Percentiles rank a stretch among this genome's conserved stretches.
phyloP scores from a whole-genome alignment of 2,888 invertebrate genomes.

The Drosophila tripunctata region DNA sequence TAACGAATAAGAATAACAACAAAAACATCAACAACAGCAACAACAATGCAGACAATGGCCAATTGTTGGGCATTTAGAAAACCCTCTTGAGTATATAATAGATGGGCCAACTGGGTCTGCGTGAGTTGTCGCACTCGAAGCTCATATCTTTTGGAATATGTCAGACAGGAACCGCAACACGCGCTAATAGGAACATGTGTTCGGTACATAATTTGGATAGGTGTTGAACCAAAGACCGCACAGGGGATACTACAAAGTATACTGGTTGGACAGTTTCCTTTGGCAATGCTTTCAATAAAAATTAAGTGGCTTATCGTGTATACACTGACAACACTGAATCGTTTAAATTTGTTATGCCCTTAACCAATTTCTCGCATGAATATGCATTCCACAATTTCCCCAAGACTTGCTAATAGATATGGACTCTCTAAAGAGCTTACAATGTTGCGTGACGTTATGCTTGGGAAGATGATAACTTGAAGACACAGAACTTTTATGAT shows the following conservation, averaged over 20 bases:
- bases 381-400: conserved; percentile 32
- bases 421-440: conserved; percentile 1
- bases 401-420: conserved; percentile 38
- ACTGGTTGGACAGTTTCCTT: not conserved
- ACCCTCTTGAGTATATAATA: conserved; percentile 60
- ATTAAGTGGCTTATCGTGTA: conserved; percentile 74
- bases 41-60: conserved; percentile 60
- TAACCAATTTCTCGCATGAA: conserved; percentile 33
- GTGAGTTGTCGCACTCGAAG: conserved; percentile 15
- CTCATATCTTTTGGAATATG: conserved; percentile 29
- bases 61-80: conserved; percentile 57
- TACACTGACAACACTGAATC: conserved; percentile 20
- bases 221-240: conserved; percentile 43
- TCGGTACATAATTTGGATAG: conserved; percentile 31
- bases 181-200: conserved; percentile 81
- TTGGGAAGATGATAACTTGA: conserved; percentile 11
- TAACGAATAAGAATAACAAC: conserved; percentile 53
- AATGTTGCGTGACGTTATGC: conserved; percentile 33
- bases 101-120: conserved; percentile 47
- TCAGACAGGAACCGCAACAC: conserved; percentile 63
- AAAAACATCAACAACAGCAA: conserved; percentile 14
- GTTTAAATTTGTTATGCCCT: conserved; percentile 61
- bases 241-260: conserved; percentile 22
- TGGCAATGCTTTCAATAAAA: conserved; percentile 51
- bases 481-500: conserved; percentile 34